These are phyloP conservation scores for Ophion costatus DNA, from an alignment of 2,888 invertebrate species.

Conservation along the genomic window DNA sequence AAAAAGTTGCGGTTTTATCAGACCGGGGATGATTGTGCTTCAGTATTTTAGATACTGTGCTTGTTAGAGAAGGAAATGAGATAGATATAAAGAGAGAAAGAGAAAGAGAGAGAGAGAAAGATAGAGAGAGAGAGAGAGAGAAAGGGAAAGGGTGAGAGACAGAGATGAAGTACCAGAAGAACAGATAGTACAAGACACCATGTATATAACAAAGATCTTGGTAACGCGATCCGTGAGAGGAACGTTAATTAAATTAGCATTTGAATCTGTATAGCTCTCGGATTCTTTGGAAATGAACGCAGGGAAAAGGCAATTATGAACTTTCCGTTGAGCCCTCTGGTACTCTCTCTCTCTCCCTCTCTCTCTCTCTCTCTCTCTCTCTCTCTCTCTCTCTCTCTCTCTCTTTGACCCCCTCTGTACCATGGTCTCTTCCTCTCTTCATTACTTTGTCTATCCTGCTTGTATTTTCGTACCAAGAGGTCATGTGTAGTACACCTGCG, in stretches of 20 bases:
- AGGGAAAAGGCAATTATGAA: slow-evolving; percentile 55
- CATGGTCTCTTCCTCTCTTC: background rate
- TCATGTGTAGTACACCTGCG: slow-evolving; percentile 44
- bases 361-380: background rate
- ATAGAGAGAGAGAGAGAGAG: background rate
- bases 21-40: slow-evolving; percentile 14
- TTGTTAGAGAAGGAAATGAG: background rate
- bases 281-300: slow-evolving; percentile 58
- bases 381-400: background rate
- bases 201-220: slow-evolving; percentile 50
- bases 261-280: slow-evolving; percentile 51
- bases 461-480: slow-evolving; percentile 12
- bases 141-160: background rate
- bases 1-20: slow-evolving; percentile 7
- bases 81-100: background rate
- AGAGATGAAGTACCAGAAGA: background rate
- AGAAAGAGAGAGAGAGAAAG: background rate
- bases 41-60: slow-evolving; percentile 3
- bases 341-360: background rate
- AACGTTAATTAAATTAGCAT: slow-evolving; percentile 75
- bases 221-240: slow-evolving; percentile 64
- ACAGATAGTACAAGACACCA: slow-evolving; percentile 28
- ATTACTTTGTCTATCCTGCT: slow-evolving; percentile 19
- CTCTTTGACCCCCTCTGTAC: background rate
- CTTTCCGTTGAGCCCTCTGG: slow-evolving; percentile 26